Conservation (phyloP, 2,797 vertebrate genomes). For the Darevskia mixta region DNA sequence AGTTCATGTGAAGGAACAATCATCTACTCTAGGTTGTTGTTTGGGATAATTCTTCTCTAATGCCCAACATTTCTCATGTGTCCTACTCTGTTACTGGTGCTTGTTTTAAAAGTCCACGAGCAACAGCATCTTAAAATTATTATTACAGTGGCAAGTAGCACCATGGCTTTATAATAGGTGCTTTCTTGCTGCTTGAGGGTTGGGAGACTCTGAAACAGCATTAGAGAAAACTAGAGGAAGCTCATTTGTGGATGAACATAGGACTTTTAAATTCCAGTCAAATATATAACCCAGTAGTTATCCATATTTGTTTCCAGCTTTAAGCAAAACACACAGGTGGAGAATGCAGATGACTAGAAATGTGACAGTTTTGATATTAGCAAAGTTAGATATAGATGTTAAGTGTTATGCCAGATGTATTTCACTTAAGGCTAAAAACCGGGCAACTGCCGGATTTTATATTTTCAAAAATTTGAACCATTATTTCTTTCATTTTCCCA, state of each 20-base stretch:
- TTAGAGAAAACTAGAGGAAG: not conserved
- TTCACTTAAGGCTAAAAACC: not conserved
- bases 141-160: not conserved
- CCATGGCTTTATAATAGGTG: not conserved
- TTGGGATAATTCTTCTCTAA: not conserved
- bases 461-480: not conserved
- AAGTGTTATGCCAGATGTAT: not conserved
- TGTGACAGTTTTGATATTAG: not conserved
- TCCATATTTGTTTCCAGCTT: not conserved
- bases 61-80: not conserved
- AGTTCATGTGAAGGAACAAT: not conserved
- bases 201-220: not conserved
- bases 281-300: not conserved
- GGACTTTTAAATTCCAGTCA: not conserved
- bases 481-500: not conserved
- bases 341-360: not conserved
- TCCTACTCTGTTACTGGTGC: not conserved
- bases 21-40: not conserved
- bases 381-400: not conserved
- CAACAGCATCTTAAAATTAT: not conserved
- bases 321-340: not conserved
- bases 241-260: not conserved
- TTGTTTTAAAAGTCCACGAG: not conserved
- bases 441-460: not conserved
- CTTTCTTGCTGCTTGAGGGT: not conserved